Evolutionary conservation across 2,797 vertebrate species (phyloP), one percentile per base, ranked within the genome.

Genomic region (Euphonia xanthogaster): DNA sequence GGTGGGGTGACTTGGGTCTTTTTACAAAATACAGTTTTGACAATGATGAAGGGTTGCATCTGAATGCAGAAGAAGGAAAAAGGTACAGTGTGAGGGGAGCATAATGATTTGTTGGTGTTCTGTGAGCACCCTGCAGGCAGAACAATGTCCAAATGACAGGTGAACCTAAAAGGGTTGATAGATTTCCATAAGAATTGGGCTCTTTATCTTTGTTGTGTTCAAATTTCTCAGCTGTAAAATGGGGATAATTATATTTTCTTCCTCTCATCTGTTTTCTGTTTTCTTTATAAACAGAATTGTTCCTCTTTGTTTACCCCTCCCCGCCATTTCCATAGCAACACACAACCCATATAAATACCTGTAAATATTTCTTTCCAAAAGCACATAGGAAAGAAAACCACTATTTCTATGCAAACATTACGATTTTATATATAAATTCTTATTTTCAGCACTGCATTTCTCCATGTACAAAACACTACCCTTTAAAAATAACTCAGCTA

Each of bases 251-350:
- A n/a, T 42, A 55, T 91, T 91, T 87, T 94, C 65, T 94, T 62
- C 65, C 40, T 85, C 83, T 85, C 57, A 77, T 57, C n/a, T 71
- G 7, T 79, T 88, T 77, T 94, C 60, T 92, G 30, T 57, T 88
- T 93, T 85, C 72, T 80, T 82, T 71, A 83, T 60, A 87, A 93
- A 74, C 50, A 86, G 72, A 93, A 94, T 35, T 71, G 15, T 55
- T 51, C 39, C 65, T 40, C 81, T 85, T 75, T 91, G 65, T 71
- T 92, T 93, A 85, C 12, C 14, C 33, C 17, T 83, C 72, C 66
- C 47, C 54, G 86, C 70, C 44, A 95, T 93, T 93, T 93, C 88
- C 93, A 96, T 90, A 87, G 93, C 75, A 93, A 94, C 90, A 79
- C 53, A 86, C 19, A 90, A 65, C n/a, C 39, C 57, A 58, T 30